Base-by-base conservation (phyloP, 2,113 vertebrate genomes). In the Nesogale talazaci region DNA sequence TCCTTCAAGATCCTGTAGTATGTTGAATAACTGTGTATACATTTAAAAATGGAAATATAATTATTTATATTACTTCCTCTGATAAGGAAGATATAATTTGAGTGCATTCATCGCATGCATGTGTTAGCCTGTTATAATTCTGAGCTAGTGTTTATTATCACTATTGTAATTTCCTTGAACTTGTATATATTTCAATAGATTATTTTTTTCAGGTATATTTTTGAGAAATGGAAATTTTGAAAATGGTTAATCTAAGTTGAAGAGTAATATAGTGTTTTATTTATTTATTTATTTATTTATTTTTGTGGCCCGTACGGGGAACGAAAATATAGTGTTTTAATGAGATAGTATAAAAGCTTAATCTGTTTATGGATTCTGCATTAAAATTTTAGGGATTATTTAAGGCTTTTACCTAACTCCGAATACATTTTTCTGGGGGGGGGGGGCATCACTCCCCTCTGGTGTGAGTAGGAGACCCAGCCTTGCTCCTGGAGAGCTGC, bases 311-410 rank as follows among this genome's bases (percentile, higher is more conserved):
- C n/a, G n/a, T n/a, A n/a, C n/a, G n/a, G n/a, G n/a, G n/a, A n/a
- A n/a, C n/a, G n/a, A n/a, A n/a, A 75, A 38, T 80, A 74, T 65
- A 77, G 70, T 74, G 19, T 11, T 83, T 17, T 91, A 34, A 12
- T 85, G 14, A 31, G 20, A n/a, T 23, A 76, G 0, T 89, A 63
- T 91, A 92, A 81, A 57, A 91, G 42, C 10, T 94, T 93, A 77
- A 86, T 94, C 5, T 83, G 34, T 25, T 92, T 34, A 72, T 65
- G 69, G 29, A 86, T 94, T 91, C 92, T 69, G 94, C 19, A 93
- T 75, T 92, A 70, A 94, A 84, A 85, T 89, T 91, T 93, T 57
- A 69, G 9, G 82, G 52, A 27, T 81, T 11, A 75, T 84, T 67
- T 17, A 88, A 88, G 84, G 27, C 88, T 92, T 82, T 34, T 15